These are phyloP conservation scores for Synergus laeviventris DNA, from an alignment of 2,888 invertebrate genomes.

Conservation along the genomic window DNA sequence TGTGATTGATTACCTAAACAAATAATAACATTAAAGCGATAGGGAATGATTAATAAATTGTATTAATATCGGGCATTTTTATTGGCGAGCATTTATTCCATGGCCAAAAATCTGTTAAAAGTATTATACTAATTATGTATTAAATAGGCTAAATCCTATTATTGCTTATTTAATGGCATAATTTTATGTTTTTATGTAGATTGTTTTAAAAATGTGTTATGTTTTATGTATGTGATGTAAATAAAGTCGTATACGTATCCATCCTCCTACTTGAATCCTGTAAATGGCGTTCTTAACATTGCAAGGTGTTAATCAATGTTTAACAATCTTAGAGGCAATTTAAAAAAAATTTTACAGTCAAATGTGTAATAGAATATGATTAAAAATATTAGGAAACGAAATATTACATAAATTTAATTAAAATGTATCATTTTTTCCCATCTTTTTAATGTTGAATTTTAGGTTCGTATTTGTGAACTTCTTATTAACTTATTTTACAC, in stretches of 20 bases:
- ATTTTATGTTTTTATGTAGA: conserved; percentile 18
- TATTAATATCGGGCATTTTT: not conserved
- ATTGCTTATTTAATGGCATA: not conserved
- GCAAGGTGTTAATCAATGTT: not conserved
- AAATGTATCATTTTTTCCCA: too few species aligned
- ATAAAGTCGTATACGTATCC: conserved; percentile 59
- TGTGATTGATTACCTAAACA: not conserved
- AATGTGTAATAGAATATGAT: not conserved
- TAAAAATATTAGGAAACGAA: not conserved
- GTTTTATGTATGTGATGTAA: conserved; percentile 55
- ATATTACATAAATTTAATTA: not conserved
- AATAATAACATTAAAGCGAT: not conserved
- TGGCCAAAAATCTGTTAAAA: not conserved
- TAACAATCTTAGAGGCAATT: not conserved
- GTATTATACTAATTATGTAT: not conserved
- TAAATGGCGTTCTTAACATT: not conserved
- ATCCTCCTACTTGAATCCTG: conserved; percentile 15
- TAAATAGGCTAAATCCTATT: not conserved
- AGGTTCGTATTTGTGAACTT: not conserved
- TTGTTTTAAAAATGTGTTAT: conserved; percentile 41
- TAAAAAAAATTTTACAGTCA: not conserved
- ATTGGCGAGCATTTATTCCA: not conserved
- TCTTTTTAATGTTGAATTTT: not conserved
- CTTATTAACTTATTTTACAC: not conserved
- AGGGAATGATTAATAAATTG: not conserved